Percentiles rank a stretch among this genome's conserved stretches.
Conservation (phyloP, 2,797 vertebrate species). For the Setipinna tenuifilis region DNA sequence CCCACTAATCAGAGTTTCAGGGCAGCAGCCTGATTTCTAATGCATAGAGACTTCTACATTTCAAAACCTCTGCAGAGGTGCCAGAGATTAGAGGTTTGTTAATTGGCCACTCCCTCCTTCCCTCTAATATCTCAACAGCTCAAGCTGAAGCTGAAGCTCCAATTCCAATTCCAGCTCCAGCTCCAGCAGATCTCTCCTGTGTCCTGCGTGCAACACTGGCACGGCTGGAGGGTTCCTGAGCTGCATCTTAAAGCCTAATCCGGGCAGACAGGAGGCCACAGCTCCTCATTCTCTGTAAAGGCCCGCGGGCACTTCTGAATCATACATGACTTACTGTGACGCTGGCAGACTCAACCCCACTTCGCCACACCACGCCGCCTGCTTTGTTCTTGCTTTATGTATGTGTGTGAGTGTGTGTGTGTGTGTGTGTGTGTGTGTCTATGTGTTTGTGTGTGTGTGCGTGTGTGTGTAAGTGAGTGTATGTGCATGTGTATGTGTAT, state of each 20-base stretch:
- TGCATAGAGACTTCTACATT: not conserved
- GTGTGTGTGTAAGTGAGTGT: not conserved
- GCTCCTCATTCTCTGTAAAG: conserved; percentile 37
- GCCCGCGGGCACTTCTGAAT: conserved; percentile 50
- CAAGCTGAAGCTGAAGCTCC: not conserved
- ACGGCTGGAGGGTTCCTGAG: not conserved
- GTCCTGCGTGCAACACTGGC: not conserved
- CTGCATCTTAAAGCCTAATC: conserved; percentile 22
- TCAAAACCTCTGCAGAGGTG: not conserved
- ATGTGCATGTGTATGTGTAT: not conserved
- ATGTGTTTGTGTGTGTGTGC: not conserved
- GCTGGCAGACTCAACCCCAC: conserved; percentile 28
- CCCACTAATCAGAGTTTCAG: not conserved
- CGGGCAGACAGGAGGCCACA: conserved; percentile 40
- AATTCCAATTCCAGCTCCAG: not conserved
- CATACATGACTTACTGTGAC: conserved; percentile 51
- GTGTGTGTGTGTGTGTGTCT: not conserved
- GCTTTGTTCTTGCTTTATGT: not conserved
- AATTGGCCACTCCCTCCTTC: not conserved
- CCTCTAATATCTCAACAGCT: too few relatives aligned
- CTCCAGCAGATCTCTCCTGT: not conserved
- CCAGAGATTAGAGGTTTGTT: not conserved
- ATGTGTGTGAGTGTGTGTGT: not conserved
- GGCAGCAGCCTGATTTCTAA: not conserved
- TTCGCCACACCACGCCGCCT: not conserved